Conservation (phyloP, 2,888 invertebrate genomes). For the Adelognathus sp. region DNA sequence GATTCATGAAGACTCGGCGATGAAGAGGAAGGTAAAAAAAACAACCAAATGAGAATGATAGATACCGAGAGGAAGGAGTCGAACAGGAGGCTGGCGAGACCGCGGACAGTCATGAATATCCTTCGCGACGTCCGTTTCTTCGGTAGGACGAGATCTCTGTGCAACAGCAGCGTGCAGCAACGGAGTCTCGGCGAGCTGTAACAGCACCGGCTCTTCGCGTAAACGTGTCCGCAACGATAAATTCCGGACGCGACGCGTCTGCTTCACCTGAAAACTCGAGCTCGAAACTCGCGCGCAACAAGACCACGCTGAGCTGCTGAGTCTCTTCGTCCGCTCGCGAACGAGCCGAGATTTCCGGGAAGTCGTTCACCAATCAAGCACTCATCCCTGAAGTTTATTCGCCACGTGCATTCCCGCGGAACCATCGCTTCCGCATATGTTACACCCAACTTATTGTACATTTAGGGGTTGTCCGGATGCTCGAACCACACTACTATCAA, state of each 20-base stretch:
- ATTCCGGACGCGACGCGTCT: conserved; percentile 53
- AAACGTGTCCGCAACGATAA: conserved; percentile 58
- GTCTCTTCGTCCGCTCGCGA: conserved; percentile 36
- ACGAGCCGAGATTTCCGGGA: conserved; percentile 58
- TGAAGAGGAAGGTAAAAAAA: conserved; percentile 16
- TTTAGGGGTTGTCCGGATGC: background rate
- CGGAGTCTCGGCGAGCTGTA: conserved; percentile 32
- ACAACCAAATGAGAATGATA: conserved; percentile 11
- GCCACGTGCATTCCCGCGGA: conserved; percentile 48
- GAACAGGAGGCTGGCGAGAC: conserved; percentile 27
- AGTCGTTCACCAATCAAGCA: conserved; percentile 56
- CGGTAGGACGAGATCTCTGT: conserved; percentile 47
- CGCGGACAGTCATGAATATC: conserved; percentile 55
- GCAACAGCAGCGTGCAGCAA: conserved; percentile 34
- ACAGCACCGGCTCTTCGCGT: conserved; percentile 55
- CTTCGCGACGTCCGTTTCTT: conserved; percentile 38
- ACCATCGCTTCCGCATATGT: conserved; percentile 40
- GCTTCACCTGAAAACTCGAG: conserved; percentile 53
- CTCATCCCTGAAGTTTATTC: conserved; percentile 52
- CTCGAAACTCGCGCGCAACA: conserved; percentile 21
- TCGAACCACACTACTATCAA: background rate
- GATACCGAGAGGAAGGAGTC: conserved; percentile 46
- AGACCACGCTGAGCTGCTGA: conserved; percentile 9
- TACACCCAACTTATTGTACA: background rate
- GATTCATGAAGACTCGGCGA: conserved; percentile 37